phyloP scores from a whole-genome alignment of 2,113 vertebrate genomes.

The Hippocampus abdominalis region DNA sequence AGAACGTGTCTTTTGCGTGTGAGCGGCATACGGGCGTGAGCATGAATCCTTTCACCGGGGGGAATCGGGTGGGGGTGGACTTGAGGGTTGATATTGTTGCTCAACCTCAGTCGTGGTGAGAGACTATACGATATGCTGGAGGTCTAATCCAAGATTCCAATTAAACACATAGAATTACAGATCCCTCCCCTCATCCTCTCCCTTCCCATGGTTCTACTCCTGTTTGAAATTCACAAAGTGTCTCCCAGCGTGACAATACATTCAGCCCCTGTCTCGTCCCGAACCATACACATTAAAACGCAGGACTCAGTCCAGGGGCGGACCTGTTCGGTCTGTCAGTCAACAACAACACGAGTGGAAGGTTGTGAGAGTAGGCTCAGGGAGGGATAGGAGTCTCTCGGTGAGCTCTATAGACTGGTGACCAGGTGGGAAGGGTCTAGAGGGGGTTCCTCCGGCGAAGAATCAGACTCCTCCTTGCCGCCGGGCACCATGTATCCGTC shows the following conservation, averaged over 20 bases:
- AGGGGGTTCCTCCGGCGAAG: slow-evolving; percentile 79
- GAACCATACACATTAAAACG: slow-evolving; percentile 33
- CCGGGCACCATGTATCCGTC: slow-evolving; percentile 93
- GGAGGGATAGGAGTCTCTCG: slow-evolving; percentile 54
- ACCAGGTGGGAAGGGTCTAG: slow-evolving; percentile 93
- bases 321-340: slow-evolving; percentile 52
- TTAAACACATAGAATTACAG: slow-evolving; percentile 38
- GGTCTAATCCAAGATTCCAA: slow-evolving; percentile 52
- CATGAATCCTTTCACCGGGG: slow-evolving; percentile 43
- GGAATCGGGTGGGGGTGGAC: not conserved
- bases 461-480: slow-evolving; percentile 86
- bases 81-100: not conserved
- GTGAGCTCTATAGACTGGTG: slow-evolving; percentile 90
- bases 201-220: slow-evolving; percentile 24
- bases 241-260: slow-evolving; percentile 50
- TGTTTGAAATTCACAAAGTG: slow-evolving; percentile 36
- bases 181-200: slow-evolving; percentile 26
- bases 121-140: slow-evolving; percentile 62
- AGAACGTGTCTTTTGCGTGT: slow-evolving; percentile 46
- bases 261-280: slow-evolving; percentile 45
- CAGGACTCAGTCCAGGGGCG: slow-evolving; percentile 37
- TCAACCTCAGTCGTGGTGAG: slow-evolving; percentile 27
- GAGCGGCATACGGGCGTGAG: slow-evolving; percentile 30
- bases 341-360: slow-evolving; percentile 54
- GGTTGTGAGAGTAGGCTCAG: slow-evolving; percentile 34